Percentiles rank a stretch among this genome's conserved stretches.
These are phyloP conservation scores for Ivindomyrus marchei DNA, from an alignment of 2,113 vertebrate genomes.

Conservation along the genomic window DNA sequence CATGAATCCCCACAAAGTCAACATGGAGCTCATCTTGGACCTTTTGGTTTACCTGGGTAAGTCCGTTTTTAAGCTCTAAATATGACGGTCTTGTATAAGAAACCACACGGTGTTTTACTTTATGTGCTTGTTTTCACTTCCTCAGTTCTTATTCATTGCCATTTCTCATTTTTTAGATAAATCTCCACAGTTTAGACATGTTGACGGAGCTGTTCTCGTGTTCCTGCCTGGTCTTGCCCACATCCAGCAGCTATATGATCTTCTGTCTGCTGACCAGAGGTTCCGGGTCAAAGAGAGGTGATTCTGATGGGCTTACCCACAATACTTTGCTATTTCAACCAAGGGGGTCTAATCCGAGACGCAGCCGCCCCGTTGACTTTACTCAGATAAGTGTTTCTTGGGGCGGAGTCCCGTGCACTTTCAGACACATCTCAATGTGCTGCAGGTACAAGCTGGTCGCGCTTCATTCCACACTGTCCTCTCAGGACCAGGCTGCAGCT, in stretches of 20 bases:
- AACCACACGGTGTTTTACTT: neutral
- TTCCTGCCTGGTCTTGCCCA: conserved; percentile 93
- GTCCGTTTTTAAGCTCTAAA: neutral
- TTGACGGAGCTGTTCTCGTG: conserved; percentile 83
- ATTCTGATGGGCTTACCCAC: neutral
- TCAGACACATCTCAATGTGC: conserved; percentile 29
- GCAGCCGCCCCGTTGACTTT: neutral
- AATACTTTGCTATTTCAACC: neutral
- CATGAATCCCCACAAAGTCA: conserved; percentile 95
- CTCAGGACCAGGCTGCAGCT: conserved; percentile 87
- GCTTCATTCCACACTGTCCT: conserved; percentile 90
- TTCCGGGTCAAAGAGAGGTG: conserved; percentile 79
- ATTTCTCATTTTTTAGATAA: conserved; percentile 59
- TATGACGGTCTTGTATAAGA: neutral
- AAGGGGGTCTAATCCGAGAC: neutral
- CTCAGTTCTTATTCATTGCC: neutral
- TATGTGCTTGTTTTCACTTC: neutral
- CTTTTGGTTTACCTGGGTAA: conserved; percentile 81
- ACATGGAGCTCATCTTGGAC: conserved; percentile 86
- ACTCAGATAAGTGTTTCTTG: neutral
- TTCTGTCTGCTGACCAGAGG: conserved; percentile 79
- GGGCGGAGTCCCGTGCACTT: neutral
- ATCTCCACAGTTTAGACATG: conserved; percentile 74
- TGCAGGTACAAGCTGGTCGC: conserved; percentile 80
- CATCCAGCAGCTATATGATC: conserved; percentile 87